Evolutionary conservation across 2,888 invertebrate genomes (phyloP), one percentile per base, ranked within the genome.

Genomic region (Platerodrilus igneus): DNA sequence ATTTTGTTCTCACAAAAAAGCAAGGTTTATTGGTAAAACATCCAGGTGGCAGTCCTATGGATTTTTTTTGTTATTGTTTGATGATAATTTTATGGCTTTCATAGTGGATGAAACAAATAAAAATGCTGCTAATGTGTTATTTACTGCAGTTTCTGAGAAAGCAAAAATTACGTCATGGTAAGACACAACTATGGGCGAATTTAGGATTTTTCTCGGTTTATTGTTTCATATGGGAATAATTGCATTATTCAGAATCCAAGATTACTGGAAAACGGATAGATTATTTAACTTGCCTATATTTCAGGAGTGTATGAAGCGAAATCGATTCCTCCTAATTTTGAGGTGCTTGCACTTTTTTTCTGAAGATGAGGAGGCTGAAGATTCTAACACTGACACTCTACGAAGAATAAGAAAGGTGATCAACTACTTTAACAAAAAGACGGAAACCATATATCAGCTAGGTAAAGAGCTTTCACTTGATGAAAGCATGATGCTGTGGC

Each of bases 241-340:
- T 22, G 20, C 23, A 30, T 4, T 48, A 11, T 17, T 22, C 11
- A 36, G 41, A 23, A 19, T 49, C 6, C 34, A 43, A 19, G 49
- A 49, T 28, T 47, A 50, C 30, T 52, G 42, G 48, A 47, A 46
- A 46, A 38, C 32, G n/a, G 16, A 46, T 30, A 14, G 37, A 32
- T 37, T 50, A 26, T 25, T 44, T 27, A 21, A 32, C 33, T 21
- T 41, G 18, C 29, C 33, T 9, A 11, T 36, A n/a, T 42, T 42
- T 23, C 16, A 10, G 1, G 18, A 33, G 6, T 10, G 34, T 5
- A 45, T 48, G 48, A 45, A 41, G 18, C 31, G 48, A 22, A 33
- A 47, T 33, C 6, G 45, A 14, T 47, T 40, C 40, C 17, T 47
- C 14, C 9, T 42, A 7, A 48, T 48, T 16, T 19, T 47, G 20